Evolutionary conservation across 1,140 invertebrate species (phyloP).

Genomic region (Drosophila nigrodunni): DNA sequence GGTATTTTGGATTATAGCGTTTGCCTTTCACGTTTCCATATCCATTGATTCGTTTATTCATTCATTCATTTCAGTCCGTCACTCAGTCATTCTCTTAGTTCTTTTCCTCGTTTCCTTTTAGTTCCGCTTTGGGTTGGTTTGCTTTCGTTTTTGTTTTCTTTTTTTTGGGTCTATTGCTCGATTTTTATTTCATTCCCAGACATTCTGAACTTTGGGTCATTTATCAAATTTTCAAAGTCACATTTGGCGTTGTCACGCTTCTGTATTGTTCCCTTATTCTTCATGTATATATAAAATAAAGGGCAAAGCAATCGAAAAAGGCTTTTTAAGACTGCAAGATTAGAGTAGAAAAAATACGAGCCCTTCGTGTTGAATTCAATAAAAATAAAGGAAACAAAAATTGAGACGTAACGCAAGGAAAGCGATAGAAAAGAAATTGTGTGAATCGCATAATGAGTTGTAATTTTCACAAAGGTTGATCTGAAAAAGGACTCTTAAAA

Average conservation of each 20-base stretch:
- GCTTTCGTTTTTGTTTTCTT: constrained; percentile 27
- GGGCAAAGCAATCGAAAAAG: constrained; percentile 59
- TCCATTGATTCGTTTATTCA: constrained; percentile 56
- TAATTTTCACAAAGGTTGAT: constrained; percentile 57
- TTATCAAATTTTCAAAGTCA: constrained; percentile 83
- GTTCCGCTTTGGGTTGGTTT: constrained; percentile 62
- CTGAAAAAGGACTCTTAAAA: constrained; percentile 17
- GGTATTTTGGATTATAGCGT: constrained; percentile 42
- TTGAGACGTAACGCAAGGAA: constrained; percentile 68
- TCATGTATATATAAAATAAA: constrained; percentile 15
- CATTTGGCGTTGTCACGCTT: constrained; percentile 82
- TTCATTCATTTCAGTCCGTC: constrained; percentile 50
- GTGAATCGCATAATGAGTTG: constrained; percentile 71
- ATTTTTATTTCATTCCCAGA: constrained; percentile 70
- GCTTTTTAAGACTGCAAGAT: constrained; percentile 40
- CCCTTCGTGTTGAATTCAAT: constrained; percentile 69
- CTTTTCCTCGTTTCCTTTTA: constrained; percentile 43
- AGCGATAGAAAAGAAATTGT: constrained; percentile 24
- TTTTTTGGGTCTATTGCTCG: constrained; percentile 35
- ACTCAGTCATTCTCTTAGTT: constrained; percentile 21
- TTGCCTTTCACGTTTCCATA: constrained; percentile 57
- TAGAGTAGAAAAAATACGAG: background rate
- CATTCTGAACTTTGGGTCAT: constrained; percentile 71
- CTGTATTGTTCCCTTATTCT: constrained; percentile 45
- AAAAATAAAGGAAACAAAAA: constrained; percentile 51